Conservation (phyloP, 2,797 vertebrate species). For the Otolemur crassicaudatus region DNA sequence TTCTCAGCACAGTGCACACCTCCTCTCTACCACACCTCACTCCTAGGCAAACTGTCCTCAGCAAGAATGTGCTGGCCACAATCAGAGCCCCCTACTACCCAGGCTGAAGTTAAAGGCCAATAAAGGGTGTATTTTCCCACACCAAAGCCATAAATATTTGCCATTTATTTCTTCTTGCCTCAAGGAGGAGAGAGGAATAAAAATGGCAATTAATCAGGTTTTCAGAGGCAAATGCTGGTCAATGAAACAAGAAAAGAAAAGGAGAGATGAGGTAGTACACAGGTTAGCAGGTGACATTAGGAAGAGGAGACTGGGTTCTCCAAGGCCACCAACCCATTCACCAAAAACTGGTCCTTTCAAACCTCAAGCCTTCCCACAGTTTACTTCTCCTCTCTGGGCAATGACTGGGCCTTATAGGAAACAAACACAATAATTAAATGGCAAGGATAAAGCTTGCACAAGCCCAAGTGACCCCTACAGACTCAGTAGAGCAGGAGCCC, state of each 20-base stretch:
- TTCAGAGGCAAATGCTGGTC: neutral
- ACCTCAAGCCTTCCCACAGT: neutral
- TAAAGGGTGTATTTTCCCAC: neutral
- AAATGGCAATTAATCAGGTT: constrained; percentile 21
- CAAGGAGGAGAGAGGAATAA: constrained; percentile 27
- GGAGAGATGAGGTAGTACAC: neutral
- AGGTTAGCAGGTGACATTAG: neutral
- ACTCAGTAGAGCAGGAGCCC: neutral
- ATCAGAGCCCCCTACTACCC: neutral
- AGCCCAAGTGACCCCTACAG: neutral
- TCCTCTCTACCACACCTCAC: neutral
- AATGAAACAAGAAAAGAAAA: neutral
- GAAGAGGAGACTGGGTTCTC: neutral
- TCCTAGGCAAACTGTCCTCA: neutral
- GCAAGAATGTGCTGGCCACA: neutral
- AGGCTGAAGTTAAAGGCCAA: constrained; percentile 36
- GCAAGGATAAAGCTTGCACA: neutral
- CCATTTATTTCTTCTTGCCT: constrained; percentile 41
- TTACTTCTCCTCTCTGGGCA: neutral
- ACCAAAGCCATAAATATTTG: neutral
- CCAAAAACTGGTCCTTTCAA: neutral
- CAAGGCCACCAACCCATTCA: too few relatives aligned
- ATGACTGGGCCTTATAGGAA: neutral
- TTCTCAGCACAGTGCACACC: neutral
- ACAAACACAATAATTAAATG: neutral